Conservation (phyloP, 2,888 invertebrate genomes). For the Opisthograptis luteolata region DNA sequence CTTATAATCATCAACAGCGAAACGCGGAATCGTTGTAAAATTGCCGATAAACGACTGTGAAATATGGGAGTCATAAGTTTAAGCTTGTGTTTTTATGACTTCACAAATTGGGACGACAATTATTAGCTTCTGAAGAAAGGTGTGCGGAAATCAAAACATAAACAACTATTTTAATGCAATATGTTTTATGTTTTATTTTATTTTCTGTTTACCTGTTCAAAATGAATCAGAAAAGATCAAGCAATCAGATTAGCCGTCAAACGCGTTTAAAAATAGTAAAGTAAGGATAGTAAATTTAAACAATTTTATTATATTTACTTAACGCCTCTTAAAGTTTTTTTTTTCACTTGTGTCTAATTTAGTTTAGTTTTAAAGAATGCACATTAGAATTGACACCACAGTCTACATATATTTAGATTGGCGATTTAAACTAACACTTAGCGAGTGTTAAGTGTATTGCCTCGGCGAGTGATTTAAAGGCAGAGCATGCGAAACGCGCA, state of each 20-base stretch:
- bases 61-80: conserved; percentile 20
- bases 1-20: conserved; percentile 61
- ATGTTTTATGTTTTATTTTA: no score
- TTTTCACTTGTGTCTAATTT: no score
- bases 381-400: conserved; percentile 13
- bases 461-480: conserved; percentile 65
- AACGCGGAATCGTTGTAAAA: conserved; percentile 57
- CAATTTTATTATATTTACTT: no score
- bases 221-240: no score
- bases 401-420: conserved; percentile 42
- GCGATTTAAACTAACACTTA: conserved; percentile 52
- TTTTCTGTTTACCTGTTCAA: no score
- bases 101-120: conserved; percentile 14
- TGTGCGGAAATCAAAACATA: not conserved
- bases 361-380: no score
- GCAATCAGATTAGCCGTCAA: no score
- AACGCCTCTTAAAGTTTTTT: not conserved
- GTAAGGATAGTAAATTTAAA: no score
- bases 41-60: conserved; percentile 42
- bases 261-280: no score
- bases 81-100: conserved; percentile 29
- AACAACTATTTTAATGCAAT: not conserved
- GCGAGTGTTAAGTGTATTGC: conserved; percentile 35
- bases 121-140: no score
- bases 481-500: conserved; percentile 46